Evolutionary conservation across 2,797 vertebrate species (phyloP), one percentile per base, ranked within the genome.

Genomic region (Karalla daura): DNA sequence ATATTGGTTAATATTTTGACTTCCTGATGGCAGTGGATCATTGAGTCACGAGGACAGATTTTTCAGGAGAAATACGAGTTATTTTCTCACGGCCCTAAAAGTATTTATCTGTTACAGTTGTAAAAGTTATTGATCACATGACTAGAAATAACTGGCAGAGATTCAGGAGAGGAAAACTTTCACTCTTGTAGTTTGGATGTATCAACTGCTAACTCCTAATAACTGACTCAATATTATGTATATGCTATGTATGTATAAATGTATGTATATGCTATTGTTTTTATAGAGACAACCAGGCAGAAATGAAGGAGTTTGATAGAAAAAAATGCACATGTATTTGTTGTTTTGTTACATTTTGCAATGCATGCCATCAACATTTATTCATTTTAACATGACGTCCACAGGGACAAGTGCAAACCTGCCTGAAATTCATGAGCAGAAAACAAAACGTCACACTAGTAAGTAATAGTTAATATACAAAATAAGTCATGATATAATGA

Each of bases 331-430:
- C 44, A 54, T 90, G 83, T 93, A 88, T 76, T 83, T 70, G 74
- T 82, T 78, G 76, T 83, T n/a, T n/a, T 0, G 17, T 85, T 90
- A 86, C 71, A 78, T 88, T 86, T 91, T 80, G 75, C 83, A 89
- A 92, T 76, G 63, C 88, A 91, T 84, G 87, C 84, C 81, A 89
- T 85, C 63, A 88, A 83, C 68, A 93, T 88, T 81, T 81, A 85
- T 89, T 90, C 14, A 85, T 84, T 85, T 87, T 32, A 70, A 89
- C 66, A 78, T 66, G 37, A 71, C 14, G 86, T 91, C 88, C 91
- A 70, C 41, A 27, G 52, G 89, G 88, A 91, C 83, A 91, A 93
- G 92, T 94, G 93, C 93, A 93, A 93, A 92, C 79, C 66, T 88
- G 88, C 85, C 83, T 86, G 78, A 88, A 88, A 86, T 87, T 83